phyloP scores from a whole-genome alignment of 2,888 invertebrate species.

The Pediacus dermestoides region DNA sequence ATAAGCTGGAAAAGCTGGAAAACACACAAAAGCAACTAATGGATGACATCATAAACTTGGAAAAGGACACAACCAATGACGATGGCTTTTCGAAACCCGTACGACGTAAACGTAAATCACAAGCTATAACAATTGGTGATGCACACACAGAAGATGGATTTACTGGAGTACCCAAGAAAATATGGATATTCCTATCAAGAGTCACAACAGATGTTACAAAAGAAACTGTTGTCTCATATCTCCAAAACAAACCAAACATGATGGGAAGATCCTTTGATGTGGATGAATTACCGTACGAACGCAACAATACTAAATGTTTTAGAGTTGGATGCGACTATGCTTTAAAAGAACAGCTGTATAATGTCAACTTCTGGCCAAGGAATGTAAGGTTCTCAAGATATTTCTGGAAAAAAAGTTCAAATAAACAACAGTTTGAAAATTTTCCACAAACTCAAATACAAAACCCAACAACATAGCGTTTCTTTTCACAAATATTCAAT shows the following conservation, averaged over 20 bases:
- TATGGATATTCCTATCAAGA: slow-evolving; percentile 4
- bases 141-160: slow-evolving; percentile 1
- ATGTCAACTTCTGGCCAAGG: slow-evolving; percentile 9
- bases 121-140: too few relatives aligned
- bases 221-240: slow-evolving; percentile 4
- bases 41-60: too few relatives aligned
- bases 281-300: slow-evolving; percentile 8
- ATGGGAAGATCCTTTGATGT: slow-evolving; percentile 4
- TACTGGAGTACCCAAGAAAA: slow-evolving; percentile 6
- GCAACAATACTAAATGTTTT: slow-evolving; percentile 10
- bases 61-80: too few relatives aligned
- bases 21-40: too few relatives aligned
- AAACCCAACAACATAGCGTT: too few relatives aligned
- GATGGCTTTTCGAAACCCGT: too few relatives aligned
- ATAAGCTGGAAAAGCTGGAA: too few relatives aligned
- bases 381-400: slow-evolving; percentile 14
- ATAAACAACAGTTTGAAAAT: too few relatives aligned
- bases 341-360: slow-evolving; percentile 8
- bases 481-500: too few relatives aligned
- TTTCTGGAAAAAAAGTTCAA: too few relatives aligned
- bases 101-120: too few relatives aligned
- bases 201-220: slow-evolving; percentile 4
- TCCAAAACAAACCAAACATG: slow-evolving; percentile 4
- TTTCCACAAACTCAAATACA: too few relatives aligned
- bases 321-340: slow-evolving; percentile 10